These are phyloP conservation scores for Melipona quadrifasciata DNA, from an alignment of 1,140 invertebrate species.

Conservation along the genomic window DNA sequence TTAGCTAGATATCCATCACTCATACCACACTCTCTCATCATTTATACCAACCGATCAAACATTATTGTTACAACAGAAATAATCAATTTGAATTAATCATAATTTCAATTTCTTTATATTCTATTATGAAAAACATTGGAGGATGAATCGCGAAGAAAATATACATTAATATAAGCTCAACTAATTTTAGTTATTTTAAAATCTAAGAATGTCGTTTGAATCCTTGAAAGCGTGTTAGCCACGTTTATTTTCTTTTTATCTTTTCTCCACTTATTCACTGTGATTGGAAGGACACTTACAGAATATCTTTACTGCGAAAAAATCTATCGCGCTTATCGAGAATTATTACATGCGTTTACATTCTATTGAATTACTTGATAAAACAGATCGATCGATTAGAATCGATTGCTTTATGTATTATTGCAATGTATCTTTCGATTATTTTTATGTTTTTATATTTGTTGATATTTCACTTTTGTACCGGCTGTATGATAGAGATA, in stretches of 20 bases:
- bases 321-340: conserved; percentile 25
- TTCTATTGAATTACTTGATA: background rate
- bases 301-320: conserved; percentile 68
- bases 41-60: no score
- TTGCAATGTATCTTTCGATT: background rate
- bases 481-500: conserved; percentile 12
- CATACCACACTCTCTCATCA: no score
- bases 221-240: conserved; percentile 57
- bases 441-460: background rate
- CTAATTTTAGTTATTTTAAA: conserved; percentile 40
- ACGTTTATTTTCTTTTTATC: conserved; percentile 36
- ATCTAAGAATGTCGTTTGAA: conserved; percentile 59
- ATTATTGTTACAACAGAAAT: no score
- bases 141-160: conserved; percentile 66
- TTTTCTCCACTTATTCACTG: background rate
- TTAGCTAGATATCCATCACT: no score
- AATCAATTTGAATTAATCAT: conserved; percentile 4
- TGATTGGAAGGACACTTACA: conserved; percentile 76
- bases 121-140: background rate
- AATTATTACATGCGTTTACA: background rate
- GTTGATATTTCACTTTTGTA: background rate
- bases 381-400: conserved; percentile 7
- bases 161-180: conserved; percentile 51
- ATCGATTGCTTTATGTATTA: background rate
- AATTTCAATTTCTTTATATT: background rate